Percentiles rank a stretch among this genome's conserved stretches.
phyloP scores from a whole-genome alignment of 2,113 vertebrate species.

The Elaphurus davidianus region DNA sequence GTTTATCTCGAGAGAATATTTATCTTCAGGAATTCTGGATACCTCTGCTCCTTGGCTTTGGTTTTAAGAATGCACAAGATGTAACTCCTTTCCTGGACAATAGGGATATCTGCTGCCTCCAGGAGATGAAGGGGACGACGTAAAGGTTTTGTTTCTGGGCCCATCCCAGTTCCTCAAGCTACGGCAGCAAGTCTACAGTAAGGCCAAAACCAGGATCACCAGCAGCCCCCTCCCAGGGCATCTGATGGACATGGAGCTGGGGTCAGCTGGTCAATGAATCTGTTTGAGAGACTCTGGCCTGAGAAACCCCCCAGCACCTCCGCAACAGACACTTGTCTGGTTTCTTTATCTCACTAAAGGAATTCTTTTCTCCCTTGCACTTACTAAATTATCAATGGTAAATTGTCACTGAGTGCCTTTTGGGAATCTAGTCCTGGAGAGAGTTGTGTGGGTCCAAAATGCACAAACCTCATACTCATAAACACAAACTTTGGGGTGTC shows the following conservation, averaged over 20 bases:
- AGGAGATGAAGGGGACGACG: accelerated
- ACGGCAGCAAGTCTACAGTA: accelerated
- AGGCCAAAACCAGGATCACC: accelerated
- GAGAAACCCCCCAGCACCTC: not conserved
- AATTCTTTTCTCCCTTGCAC: not conserved
- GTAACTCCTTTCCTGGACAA: too few relatives aligned
- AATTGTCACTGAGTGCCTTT: accelerated
- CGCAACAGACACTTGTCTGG: not conserved
- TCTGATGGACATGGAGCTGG: accelerated
- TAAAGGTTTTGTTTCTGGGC: accelerated
- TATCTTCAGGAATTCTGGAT: not conserved
- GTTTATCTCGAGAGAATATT: not conserved
- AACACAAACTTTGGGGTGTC: accelerated
- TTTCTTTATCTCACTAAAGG: not conserved
- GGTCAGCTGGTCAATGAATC: accelerated
- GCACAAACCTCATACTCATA: accelerated
- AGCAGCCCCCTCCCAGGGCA: accelerated
- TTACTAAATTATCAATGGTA: not conserved
- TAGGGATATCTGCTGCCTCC: accelerated
- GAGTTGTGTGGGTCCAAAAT: accelerated
- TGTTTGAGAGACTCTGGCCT: not conserved
- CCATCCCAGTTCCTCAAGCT: accelerated
- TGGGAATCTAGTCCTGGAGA: not conserved
- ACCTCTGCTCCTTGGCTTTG: not conserved
- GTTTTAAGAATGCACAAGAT: not conserved